Evolutionary conservation across 2,797 vertebrate genomes (phyloP).

Genomic region (Botia kubotai): DNA sequence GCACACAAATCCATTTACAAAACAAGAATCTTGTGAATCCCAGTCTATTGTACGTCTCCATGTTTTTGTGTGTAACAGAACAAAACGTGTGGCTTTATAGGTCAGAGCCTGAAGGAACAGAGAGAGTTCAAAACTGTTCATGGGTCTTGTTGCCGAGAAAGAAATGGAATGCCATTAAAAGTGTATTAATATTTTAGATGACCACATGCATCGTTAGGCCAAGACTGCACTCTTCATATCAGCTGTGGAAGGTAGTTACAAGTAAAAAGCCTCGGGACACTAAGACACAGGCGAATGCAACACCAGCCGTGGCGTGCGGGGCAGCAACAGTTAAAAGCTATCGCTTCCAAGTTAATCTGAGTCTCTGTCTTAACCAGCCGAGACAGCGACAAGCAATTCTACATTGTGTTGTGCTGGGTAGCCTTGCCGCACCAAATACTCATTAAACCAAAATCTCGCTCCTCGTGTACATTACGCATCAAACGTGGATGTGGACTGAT

Average conservation of each 20-base stretch:
- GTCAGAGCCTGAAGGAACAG: conserved; percentile 5
- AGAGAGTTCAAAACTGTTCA: neutral
- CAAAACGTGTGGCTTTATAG: conserved; percentile 19
- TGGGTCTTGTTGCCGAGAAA: conserved; percentile 14
- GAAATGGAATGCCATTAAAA: conserved; percentile 39
- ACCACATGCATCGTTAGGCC: conserved; percentile 43
- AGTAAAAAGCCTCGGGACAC: neutral
- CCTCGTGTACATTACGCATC: neutral
- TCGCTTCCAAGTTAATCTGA: neutral
- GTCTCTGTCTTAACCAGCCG: neutral
- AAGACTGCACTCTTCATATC: neutral
- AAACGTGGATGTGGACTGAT: neutral
- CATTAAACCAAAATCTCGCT: neutral
- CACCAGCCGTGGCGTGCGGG: neutral
- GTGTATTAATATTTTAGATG: conserved; percentile 44
- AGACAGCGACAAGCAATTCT: neutral
- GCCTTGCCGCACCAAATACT: neutral
- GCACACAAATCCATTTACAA: neutral
- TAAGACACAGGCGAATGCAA: neutral
- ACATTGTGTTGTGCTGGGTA: neutral
- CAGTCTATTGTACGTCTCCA: neutral
- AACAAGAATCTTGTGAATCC: neutral
- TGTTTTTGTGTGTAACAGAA: neutral
- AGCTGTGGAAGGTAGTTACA: neutral
- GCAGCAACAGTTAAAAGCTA: neutral